phyloP scores from a whole-genome alignment of 2,888 invertebrate species.

The Leptinotarsa tumamoca region DNA sequence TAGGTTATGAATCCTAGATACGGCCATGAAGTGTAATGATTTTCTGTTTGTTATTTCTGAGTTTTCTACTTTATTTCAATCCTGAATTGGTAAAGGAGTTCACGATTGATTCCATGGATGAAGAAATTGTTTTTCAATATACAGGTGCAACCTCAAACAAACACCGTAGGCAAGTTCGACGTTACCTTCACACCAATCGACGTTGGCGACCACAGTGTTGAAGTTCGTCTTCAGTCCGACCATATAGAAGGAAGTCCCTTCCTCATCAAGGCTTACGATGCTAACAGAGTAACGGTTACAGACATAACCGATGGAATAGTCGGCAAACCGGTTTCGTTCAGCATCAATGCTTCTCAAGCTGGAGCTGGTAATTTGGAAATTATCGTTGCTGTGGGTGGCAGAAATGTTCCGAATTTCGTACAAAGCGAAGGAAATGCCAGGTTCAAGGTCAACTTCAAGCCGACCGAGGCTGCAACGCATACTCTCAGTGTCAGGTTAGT shows the following conservation, averaged over 20 bases:
- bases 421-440: slow-evolving; percentile 97
- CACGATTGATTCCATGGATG: background rate
- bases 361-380: slow-evolving; percentile 97
- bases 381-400: slow-evolving; percentile 94
- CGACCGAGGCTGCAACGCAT: slow-evolving; percentile 92
- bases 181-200: slow-evolving; percentile 83
- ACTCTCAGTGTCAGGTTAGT: slow-evolving; percentile 84
- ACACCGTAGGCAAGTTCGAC: slow-evolving; percentile 66
- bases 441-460: slow-evolving; percentile 95
- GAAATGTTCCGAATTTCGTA: slow-evolving; percentile 98
- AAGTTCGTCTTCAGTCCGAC: slow-evolving; percentile 77
- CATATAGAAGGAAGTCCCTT: slow-evolving; percentile 96
- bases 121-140: background rate
- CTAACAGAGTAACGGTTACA: slow-evolving; percentile 92
- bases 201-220: slow-evolving; percentile 94
- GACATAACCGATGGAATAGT: slow-evolving; percentile 92
- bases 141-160: slow-evolving; percentile 64
- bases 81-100: too few relatives aligned
- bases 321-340: slow-evolving; percentile 93
- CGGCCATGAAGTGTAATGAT: too few relatives aligned
- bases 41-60: too few relatives aligned
- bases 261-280: slow-evolving; percentile 95
- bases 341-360: slow-evolving; percentile 85
- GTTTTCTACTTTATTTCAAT: too few relatives aligned
- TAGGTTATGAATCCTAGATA: too few relatives aligned